A percentile compares a stretch with the other conserved stretches of the same genome.
Evolutionary conservation across 2,797 vertebrate species (phyloP).

Genomic region (Simalia tracyae): DNA sequence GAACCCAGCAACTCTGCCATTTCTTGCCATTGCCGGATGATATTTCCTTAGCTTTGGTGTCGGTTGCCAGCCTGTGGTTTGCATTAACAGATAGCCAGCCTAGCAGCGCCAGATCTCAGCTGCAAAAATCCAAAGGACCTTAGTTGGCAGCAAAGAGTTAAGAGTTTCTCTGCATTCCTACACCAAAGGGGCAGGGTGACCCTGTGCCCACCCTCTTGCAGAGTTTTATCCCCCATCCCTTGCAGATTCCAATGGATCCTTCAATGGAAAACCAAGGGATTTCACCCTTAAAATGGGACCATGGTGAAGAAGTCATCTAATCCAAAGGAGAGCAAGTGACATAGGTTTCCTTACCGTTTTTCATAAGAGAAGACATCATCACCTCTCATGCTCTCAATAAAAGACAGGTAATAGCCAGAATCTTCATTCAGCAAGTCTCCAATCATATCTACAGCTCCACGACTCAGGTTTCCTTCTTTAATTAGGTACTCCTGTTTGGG

Average conservation of each 20-base stretch:
- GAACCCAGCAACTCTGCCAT: background rate
- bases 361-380: background rate
- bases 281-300: background rate
- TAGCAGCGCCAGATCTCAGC: background rate
- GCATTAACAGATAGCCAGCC: background rate
- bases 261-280: background rate
- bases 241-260: background rate
- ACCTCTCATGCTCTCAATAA: constrained; percentile 74
- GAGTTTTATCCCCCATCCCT: background rate
- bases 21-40: background rate
- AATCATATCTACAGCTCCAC: constrained; percentile 79
- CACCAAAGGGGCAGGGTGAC: background rate
- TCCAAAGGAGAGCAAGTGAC: background rate
- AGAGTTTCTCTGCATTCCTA: background rate
- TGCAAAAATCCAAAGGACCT: background rate
- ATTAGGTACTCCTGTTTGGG: constrained; percentile 53
- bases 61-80: background rate
- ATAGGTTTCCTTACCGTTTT: constrained; percentile 40
- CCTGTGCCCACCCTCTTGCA: background rate
- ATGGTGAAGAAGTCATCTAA: background rate
- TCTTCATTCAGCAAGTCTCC: constrained; percentile 82
- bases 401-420: constrained; percentile 75
- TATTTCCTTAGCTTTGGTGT: background rate
- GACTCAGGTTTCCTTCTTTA: constrained; percentile 79
- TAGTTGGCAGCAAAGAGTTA: background rate